Conservation (phyloP, 2,113 vertebrate genomes). For the Oreochromis niloticus region DNA sequence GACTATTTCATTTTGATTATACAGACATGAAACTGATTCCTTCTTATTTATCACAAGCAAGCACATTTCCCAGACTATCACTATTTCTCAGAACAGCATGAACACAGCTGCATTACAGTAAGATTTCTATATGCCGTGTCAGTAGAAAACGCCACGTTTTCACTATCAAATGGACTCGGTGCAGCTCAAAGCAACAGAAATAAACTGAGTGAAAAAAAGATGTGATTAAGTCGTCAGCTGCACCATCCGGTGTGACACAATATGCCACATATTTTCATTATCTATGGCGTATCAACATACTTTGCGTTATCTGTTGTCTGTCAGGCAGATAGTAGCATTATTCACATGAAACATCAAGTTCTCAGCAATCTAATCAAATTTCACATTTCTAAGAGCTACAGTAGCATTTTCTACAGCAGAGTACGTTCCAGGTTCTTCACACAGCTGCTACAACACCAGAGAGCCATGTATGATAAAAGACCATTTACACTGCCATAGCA, state of each 20-base stretch:
- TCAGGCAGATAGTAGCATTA: slow-evolving; percentile 11
- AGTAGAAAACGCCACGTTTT: not conserved
- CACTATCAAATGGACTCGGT: not conserved
- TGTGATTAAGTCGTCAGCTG: not conserved
- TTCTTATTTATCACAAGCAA: not conserved
- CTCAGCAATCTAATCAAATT: slow-evolving; percentile 31
- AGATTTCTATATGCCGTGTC: not conserved
- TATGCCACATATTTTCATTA: not conserved
- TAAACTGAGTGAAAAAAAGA: not conserved
- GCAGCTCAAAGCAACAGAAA: not conserved
- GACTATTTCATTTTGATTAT: not conserved
- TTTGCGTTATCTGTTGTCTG: not conserved
- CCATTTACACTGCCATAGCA: slow-evolving; percentile 16
- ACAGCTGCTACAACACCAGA: slow-evolving; percentile 41
- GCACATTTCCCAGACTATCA: not conserved
- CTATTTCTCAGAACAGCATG: not conserved
- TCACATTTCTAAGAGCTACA: slow-evolving; percentile 57
- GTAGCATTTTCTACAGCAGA: slow-evolving; percentile 58
- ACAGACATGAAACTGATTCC: not conserved
- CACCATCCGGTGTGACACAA: not conserved
- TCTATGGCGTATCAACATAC: not conserved
- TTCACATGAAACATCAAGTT: slow-evolving; percentile 22
- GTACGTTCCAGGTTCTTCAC: slow-evolving; percentile 38
- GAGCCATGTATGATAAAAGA: slow-evolving; percentile 27
- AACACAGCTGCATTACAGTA: not conserved